Evolutionary conservation across 35 echinoderm and acorn worm species (phyloP).

Genomic region (Ophioderma brevispina): DNA sequence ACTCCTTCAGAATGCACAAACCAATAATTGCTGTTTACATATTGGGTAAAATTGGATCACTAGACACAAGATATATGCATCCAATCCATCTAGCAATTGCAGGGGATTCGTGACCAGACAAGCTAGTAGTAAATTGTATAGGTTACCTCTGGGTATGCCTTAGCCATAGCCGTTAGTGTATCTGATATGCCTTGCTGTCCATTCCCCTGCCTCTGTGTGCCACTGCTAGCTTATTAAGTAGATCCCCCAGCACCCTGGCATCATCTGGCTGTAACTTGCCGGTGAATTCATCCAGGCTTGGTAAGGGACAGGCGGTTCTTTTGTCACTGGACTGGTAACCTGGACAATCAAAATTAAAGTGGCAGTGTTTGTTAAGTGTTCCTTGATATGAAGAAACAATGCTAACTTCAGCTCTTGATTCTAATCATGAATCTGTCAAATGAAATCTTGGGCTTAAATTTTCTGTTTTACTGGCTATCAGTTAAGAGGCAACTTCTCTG

Average conservation of each 20-base stretch:
- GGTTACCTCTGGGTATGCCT: conserved; percentile 84
- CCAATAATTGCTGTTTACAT: no score
- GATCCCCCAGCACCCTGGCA: conserved; percentile 81
- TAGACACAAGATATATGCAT: background rate
- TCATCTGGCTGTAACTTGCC: conserved; percentile 77
- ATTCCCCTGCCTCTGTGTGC: conserved; percentile 72
- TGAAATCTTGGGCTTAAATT: no score
- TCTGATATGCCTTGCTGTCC: conserved; percentile 80
- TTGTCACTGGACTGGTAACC: conserved; percentile 88
- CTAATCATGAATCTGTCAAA: no score
- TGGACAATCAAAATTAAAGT: background rate
- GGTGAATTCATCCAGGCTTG: conserved; percentile 89
- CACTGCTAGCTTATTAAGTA: conserved; percentile 91
- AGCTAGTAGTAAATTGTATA: no score
- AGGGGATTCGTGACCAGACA: background rate
- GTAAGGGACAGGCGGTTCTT: conserved; percentile 41
- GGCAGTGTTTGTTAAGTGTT: no score
- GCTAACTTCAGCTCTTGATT: no score
- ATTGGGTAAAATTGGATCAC: background rate
- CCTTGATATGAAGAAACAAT: no score
- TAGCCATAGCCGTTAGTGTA: conserved; percentile 88
- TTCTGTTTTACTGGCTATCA: no score
- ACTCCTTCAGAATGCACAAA: no score
- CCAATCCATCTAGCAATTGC: background rate
- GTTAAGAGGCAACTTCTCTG: no score